Percentiles rank a stretch among this genome's conserved stretches.
phyloP scores from a whole-genome alignment of 2,888 invertebrate genomes.

The Apamea crenata region DNA sequence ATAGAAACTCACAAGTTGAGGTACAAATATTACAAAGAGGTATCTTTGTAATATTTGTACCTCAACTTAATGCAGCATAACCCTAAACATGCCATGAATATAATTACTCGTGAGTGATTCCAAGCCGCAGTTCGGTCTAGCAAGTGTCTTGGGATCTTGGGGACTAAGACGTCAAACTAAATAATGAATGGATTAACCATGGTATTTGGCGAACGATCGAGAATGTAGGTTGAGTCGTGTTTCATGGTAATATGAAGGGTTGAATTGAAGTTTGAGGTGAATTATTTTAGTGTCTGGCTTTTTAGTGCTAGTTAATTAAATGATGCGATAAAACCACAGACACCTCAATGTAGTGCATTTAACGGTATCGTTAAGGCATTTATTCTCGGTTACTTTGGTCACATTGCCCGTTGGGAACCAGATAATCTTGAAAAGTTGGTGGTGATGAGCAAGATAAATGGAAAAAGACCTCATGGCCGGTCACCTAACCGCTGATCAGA shows the following conservation, averaged over 20 bases:
- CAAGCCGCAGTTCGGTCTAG: constrained; percentile 41
- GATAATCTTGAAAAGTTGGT: not conserved
- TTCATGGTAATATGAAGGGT: constrained; percentile 1
- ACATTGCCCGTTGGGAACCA: not conserved
- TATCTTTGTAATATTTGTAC: not conserved
- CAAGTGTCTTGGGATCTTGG: constrained; percentile 55
- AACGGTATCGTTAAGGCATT: not conserved
- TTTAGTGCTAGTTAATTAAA: not conserved
- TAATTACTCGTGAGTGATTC: constrained; percentile 41
- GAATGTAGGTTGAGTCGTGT: not conserved
- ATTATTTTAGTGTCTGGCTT: not conserved
- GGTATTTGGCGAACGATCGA: constrained; percentile 37
- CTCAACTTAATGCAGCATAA: not conserved
- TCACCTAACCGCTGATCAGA: not conserved
- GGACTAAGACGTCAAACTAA: constrained; percentile 65
- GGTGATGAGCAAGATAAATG: not conserved
- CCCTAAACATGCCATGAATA: not conserved
- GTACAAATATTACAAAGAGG: too few species aligned
- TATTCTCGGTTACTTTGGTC: not conserved
- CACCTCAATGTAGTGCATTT: not conserved
- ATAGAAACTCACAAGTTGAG: not conserved
- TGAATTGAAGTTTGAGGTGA: not conserved
- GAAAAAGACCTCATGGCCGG: not conserved
- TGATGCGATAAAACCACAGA: not conserved
- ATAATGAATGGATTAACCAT: constrained; percentile 67